phyloP scores from a whole-genome alignment of 2,113 vertebrate genomes.

The Takifugu bimaculatus region DNA sequence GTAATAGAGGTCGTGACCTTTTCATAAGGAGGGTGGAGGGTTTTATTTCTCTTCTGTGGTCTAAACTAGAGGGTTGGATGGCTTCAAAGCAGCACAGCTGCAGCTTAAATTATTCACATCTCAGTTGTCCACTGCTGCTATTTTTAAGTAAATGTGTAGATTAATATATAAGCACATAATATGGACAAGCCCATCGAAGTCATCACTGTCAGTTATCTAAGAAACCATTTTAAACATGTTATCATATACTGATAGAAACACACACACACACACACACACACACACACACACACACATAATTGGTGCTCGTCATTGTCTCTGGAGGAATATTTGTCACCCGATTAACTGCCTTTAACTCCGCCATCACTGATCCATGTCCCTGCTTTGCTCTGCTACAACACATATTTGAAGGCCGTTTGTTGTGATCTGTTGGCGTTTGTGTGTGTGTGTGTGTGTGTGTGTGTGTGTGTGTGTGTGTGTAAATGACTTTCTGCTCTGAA shows the following conservation, averaged over 20 bases:
- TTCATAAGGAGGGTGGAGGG: background rate
- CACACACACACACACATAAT: background rate
- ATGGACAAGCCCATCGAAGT: no score
- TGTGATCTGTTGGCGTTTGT: background rate
- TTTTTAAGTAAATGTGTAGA: no score
- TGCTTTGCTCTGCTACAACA: background rate
- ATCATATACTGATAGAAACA: background rate
- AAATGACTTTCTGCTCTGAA: slow-evolving; percentile 7
- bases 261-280: slow-evolving; percentile 1
- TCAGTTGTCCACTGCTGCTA: no score
- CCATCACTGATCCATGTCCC: slow-evolving; percentile 10
- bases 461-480: background rate
- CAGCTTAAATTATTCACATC: no score
- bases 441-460: background rate
- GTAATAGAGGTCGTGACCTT: slow-evolving; percentile 24
- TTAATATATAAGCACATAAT: no score
- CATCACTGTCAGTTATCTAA: no score
- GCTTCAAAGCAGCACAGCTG: no score
- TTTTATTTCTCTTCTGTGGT: background rate
- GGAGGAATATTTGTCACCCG: slow-evolving; percentile 17
- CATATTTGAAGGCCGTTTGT: background rate
- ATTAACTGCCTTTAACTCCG: slow-evolving; percentile 40
- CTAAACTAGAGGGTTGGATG: no score
- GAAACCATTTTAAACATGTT: background rate
- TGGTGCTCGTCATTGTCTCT: slow-evolving; percentile 25